Conservation (phyloP, 2,888 invertebrate species). For the Eupithecia abbreviata region DNA sequence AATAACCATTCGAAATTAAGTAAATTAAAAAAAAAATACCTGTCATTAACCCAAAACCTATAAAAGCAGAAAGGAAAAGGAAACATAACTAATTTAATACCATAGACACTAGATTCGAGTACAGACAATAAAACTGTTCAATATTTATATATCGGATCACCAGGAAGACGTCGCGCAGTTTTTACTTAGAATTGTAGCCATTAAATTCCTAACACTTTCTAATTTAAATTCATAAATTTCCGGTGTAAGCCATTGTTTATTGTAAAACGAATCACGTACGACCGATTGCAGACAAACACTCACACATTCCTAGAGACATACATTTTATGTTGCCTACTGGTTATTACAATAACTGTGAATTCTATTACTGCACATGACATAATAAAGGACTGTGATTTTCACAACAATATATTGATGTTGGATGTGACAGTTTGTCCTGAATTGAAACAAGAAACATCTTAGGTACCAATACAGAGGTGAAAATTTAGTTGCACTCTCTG, state of each 20-base stretch:
- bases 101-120: conserved; percentile 29
- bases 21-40: conserved; percentile 7
- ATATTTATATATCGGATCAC: conserved; percentile 70
- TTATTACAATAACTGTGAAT: conserved; percentile 47
- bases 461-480: background rate
- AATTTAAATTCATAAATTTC: conserved; percentile 84
- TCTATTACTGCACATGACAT: conserved; percentile 33
- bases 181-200: conserved; percentile 51
- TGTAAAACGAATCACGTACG: conserved; percentile 74
- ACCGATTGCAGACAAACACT: conserved; percentile 74
- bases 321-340: conserved; percentile 47
- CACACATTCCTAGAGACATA: conserved; percentile 63
- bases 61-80: conserved; percentile 47
- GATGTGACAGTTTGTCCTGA: background rate
- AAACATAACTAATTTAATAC: conserved; percentile 54
- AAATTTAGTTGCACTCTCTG: background rate
- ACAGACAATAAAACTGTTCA: conserved; percentile 67
- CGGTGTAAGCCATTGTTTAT: conserved; percentile 73
- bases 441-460: background rate
- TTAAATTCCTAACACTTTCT: conserved; percentile 83
- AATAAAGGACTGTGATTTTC: background rate
- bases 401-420: background rate
- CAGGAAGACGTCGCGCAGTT: conserved; percentile 56
- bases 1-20: background rate
- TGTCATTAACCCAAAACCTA: conserved; percentile 31